These are phyloP conservation scores for Daboia siamensis DNA, from an alignment of 2,113 vertebrate genomes.

Conservation along the genomic window DNA sequence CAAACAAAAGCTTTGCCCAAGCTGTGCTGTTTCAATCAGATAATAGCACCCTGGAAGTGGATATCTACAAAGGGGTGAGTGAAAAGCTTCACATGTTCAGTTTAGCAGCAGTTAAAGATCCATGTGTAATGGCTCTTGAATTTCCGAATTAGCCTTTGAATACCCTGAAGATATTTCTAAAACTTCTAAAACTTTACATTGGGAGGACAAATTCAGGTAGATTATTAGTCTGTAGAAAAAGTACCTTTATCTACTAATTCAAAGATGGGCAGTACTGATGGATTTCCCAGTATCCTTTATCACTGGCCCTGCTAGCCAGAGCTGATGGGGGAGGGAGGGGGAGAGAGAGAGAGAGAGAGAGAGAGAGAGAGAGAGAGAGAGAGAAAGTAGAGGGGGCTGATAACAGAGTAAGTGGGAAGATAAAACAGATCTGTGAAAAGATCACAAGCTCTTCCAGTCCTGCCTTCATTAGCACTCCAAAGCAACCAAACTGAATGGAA, in stretches of 20 bases:
- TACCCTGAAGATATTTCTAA: not conserved
- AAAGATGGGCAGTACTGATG: too few relatives aligned
- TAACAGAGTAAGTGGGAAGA: not conserved
- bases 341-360: too few relatives aligned
- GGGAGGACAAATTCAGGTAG: not conserved
- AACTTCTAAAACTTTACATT: not conserved
- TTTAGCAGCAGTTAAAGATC: not conserved
- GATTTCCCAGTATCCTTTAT: too few relatives aligned
- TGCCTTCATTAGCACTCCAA: not conserved
- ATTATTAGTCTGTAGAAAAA: not conserved
- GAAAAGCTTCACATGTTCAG: not conserved
- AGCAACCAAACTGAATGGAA: not conserved
- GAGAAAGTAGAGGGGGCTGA: too few relatives aligned
- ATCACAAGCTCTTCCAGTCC: not conserved
- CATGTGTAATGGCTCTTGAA: not conserved
- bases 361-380: too few relatives aligned
- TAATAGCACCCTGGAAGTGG: conserved; percentile 81
- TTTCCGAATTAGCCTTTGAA: not conserved
- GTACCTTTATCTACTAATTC: not conserved
- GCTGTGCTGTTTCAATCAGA: conserved; percentile 78
- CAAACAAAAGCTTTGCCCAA: conserved; percentile 72
- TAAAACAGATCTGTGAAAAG: not conserved
- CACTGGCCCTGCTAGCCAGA: too few relatives aligned
- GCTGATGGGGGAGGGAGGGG: too few relatives aligned
- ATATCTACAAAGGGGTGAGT: conserved; percentile 96